phyloP scores from a whole-genome alignment of 2,113 vertebrate genomes.

The Glareola pratincola region DNA sequence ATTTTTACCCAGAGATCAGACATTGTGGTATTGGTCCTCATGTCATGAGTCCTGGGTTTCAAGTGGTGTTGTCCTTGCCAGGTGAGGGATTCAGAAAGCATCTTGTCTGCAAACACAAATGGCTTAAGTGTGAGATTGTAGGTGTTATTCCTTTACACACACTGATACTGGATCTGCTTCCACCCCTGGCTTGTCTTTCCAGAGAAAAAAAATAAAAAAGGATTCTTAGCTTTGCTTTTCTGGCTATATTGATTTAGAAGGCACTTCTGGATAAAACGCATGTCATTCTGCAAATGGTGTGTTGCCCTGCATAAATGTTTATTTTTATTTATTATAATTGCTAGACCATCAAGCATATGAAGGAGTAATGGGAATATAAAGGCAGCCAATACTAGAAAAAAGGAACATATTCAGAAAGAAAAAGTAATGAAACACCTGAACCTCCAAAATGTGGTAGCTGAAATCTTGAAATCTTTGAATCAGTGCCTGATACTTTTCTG shows the following conservation, averaged over 20 bases:
- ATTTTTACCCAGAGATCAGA: not conserved
- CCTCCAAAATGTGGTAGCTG: not conserved
- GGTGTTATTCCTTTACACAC: not conserved
- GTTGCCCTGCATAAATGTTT: not conserved
- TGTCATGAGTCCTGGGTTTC: not conserved
- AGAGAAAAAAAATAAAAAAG: not conserved
- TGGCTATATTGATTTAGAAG: not conserved
- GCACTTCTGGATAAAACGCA: not conserved
- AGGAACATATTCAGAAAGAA: not conserved
- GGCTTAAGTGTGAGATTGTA: not conserved
- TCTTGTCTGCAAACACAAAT: not conserved
- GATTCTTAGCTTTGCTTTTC: not conserved
- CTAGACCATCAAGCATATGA: not conserved
- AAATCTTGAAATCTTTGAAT: not conserved
- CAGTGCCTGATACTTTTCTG: not conserved
- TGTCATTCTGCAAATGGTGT: not conserved
- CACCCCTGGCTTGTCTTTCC: not conserved
- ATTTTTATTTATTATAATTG: not conserved
- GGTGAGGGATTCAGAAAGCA: not conserved
- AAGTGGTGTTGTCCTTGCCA: not conserved
- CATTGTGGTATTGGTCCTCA: not conserved
- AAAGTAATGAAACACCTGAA: not conserved
- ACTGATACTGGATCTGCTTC: not conserved
- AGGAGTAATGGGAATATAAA: not conserved
- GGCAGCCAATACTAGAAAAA: not conserved